Evolutionary conservation across 2,888 invertebrate genomes (phyloP).

Genomic region (Acleris literana): DNA sequence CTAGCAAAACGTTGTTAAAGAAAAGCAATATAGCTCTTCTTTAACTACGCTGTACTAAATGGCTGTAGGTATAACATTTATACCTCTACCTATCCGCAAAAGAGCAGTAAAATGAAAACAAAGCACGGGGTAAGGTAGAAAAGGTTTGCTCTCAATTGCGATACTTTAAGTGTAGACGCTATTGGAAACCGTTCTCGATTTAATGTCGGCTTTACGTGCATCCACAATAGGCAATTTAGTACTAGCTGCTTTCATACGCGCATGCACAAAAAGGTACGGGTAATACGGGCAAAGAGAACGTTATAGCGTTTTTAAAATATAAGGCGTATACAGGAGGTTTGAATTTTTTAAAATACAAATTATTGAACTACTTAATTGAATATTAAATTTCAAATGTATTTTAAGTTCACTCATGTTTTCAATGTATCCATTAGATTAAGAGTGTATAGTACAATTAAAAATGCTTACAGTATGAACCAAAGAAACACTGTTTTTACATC

Average conservation of each 20-base stretch:
- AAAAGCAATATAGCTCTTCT: background rate
- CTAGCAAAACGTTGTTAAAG: too few species aligned
- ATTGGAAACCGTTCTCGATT: constrained; percentile 71
- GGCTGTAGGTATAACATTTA: constrained; percentile 3
- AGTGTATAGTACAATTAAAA: background rate
- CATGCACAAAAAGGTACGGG: constrained; percentile 51
- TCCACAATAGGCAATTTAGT: constrained; percentile 75
- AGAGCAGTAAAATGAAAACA: constrained; percentile 10
- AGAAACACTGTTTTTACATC: too few species aligned
- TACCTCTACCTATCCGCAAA: background rate
- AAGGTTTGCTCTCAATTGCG: constrained; percentile 17
- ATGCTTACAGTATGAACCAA: background rate
- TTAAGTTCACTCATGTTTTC: too few species aligned
- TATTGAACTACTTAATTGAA: too few species aligned
- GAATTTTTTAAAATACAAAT: too few species aligned
- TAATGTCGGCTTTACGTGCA: constrained; percentile 69
- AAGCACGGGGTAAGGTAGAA: constrained; percentile 4
- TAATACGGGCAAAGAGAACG: constrained; percentile 42
- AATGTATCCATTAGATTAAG: too few species aligned
- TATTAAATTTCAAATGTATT: too few species aligned
- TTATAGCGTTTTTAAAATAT: background rate
- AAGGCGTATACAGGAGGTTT: background rate
- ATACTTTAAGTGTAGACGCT: constrained; percentile 63
- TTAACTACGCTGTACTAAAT: background rate
- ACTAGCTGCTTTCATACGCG: constrained; percentile 47